phyloP scores from a whole-genome alignment of 2,797 vertebrate genomes.

The Pseudochirops corinnae region DNA sequence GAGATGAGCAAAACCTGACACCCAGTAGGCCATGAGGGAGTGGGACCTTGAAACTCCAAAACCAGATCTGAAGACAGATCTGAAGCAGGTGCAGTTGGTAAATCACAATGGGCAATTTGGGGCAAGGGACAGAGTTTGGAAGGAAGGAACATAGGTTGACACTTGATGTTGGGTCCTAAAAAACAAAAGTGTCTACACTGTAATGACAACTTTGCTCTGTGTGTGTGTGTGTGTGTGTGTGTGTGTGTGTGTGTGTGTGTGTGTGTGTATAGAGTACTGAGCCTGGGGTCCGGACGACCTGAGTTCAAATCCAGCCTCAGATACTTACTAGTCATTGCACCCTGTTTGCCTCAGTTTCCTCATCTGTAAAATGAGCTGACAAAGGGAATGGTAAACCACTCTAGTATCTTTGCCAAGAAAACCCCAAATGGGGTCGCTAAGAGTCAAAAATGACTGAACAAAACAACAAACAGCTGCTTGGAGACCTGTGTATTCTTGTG shows the following conservation, averaged over 20 bases:
- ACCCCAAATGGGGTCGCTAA: background rate
- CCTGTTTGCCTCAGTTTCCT: background rate
- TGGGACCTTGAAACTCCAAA: background rate
- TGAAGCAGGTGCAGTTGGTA: background rate
- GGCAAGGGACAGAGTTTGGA: background rate
- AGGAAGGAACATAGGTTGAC: background rate
- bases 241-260: background rate
- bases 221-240: background rate
- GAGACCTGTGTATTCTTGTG: background rate
- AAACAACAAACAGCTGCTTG: background rate
- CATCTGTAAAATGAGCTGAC: background rate
- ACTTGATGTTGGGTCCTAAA: background rate
- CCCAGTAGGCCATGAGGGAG: background rate
- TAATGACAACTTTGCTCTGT: background rate
- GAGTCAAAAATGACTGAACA: background rate
- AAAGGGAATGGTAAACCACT: background rate
- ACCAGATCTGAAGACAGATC: background rate
- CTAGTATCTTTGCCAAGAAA: background rate
- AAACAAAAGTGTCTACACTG: background rate
- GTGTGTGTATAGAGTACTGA: background rate
- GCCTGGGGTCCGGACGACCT: background rate
- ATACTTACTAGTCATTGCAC: background rate
- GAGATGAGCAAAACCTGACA: background rate
- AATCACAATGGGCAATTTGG: background rate
- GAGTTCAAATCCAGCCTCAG: background rate